A percentile compares a stretch with the other conserved stretches of the same genome.
Conservation (phyloP, 2,888 invertebrate species). For the Mythimna albipuncta region DNA sequence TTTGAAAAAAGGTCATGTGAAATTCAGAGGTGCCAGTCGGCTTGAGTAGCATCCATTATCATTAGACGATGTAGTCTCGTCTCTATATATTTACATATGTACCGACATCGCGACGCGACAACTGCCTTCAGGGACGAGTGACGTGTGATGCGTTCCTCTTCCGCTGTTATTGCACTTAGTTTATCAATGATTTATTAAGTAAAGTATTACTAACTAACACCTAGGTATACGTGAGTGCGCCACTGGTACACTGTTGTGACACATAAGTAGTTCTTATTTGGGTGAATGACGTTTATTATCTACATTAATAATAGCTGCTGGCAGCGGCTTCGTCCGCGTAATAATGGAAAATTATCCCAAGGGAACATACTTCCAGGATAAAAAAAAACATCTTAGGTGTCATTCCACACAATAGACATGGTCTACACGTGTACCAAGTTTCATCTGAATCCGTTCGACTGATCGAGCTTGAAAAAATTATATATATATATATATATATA, state of each 20-base stretch:
- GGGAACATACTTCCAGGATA: no score
- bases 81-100: neutral
- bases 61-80: neutral
- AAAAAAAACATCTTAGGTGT: no score
- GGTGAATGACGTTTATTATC: constrained; percentile 13
- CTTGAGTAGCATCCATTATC: no score
- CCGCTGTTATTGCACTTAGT: constrained; percentile 2
- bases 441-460: no score
- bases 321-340: no score
- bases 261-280: constrained; percentile 5
- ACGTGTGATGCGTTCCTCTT: neutral
- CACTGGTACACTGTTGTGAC: neutral
- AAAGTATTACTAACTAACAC: neutral
- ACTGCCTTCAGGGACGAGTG: neutral
- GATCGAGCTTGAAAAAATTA: no score
- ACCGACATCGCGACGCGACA: no score
- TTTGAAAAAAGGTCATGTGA: no score
- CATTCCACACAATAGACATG: neutral
- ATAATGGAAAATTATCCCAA: no score
- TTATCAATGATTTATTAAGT: constrained; percentile 26
- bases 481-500: no score
- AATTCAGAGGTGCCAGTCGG: no score
- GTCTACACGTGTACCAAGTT: no score
- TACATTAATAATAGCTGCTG: neutral
- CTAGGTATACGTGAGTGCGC: neutral